phyloP scores from a whole-genome alignment of 2,113 vertebrate genomes.

The Datnioides undecimradiatus region DNA sequence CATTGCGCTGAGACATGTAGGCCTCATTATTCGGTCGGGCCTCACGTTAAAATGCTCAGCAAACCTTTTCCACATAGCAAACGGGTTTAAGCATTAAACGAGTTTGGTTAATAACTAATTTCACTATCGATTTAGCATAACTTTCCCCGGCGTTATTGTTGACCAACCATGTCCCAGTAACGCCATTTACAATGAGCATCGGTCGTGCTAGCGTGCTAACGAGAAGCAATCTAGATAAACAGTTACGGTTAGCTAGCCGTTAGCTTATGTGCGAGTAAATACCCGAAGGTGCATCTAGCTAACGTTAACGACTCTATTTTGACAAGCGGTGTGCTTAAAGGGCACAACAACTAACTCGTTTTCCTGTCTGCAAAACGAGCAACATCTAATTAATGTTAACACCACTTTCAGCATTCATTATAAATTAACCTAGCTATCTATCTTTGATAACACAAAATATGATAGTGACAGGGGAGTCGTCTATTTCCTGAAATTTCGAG shows the following conservation, averaged over 20 bases:
- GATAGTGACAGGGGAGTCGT: conserved; percentile 69
- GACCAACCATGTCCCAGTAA: conserved; percentile 19
- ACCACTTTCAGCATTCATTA: not conserved
- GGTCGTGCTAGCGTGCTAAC: conserved; percentile 58
- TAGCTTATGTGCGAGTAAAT: conserved; percentile 61
- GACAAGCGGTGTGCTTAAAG: conserved; percentile 38
- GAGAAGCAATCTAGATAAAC: conserved; percentile 44
- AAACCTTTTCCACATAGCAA: conserved; percentile 15
- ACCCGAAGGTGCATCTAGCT: conserved; percentile 17
- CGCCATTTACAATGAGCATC: conserved; percentile 45
- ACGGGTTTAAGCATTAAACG: not conserved
- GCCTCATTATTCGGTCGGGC: conserved; percentile 71
- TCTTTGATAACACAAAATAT: conserved; percentile 38
- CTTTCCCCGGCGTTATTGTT: conserved; percentile 10
- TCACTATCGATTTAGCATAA: not conserved
- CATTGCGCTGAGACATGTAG: conserved; percentile 59
- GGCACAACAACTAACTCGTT: conserved; percentile 46
- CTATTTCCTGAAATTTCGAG: conserved; percentile 78
- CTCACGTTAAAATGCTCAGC: conserved; percentile 40
- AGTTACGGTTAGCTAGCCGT: conserved; percentile 49
- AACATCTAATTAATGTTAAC: not conserved
- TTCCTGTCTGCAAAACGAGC: not conserved
- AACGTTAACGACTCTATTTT: conserved; percentile 48
- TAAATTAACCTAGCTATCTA: not conserved
- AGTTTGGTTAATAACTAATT: not conserved